Evolutionary conservation across 2,888 invertebrate genomes (phyloP).

Genomic region (Atethmia centrago): DNA sequence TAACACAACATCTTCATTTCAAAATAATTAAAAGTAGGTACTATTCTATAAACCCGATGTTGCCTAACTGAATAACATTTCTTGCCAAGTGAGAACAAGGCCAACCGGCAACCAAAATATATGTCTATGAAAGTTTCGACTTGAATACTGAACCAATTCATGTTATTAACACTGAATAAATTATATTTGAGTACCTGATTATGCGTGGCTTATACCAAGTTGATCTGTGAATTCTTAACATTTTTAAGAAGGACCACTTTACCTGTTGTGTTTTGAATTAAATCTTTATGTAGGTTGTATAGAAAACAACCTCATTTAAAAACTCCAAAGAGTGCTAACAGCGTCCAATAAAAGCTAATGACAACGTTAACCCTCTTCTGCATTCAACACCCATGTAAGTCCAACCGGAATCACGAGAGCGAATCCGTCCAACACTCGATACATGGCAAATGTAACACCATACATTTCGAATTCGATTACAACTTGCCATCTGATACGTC

Average conservation of each 20-base stretch:
- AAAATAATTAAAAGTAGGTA: constrained; percentile 55
- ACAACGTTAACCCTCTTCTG: constrained; percentile 56
- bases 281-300: not conserved
- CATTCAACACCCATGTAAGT: constrained; percentile 25
- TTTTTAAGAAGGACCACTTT: constrained; percentile 1
- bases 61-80: constrained; percentile 50
- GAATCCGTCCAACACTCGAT: constrained; percentile 48
- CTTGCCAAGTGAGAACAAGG: constrained; percentile 53
- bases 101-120: constrained; percentile 31
- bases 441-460: constrained; percentile 59
- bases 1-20: constrained; percentile 42
- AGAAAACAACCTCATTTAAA: constrained; percentile 43
- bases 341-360: constrained; percentile 49
- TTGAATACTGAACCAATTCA: constrained; percentile 24
- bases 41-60: constrained; percentile 37
- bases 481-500: constrained; percentile 59
- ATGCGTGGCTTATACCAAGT: not conserved
- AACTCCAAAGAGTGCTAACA: constrained; percentile 38
- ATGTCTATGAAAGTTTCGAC: constrained; percentile 46
- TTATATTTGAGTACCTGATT: not conserved
- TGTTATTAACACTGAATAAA: constrained; percentile 16
- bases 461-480: constrained; percentile 57
- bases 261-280: not conserved
- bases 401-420: constrained; percentile 51
- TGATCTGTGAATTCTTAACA: not conserved